phyloP scores from a whole-genome alignment of 2,888 invertebrate genomes.

The Acleris laterana region DNA sequence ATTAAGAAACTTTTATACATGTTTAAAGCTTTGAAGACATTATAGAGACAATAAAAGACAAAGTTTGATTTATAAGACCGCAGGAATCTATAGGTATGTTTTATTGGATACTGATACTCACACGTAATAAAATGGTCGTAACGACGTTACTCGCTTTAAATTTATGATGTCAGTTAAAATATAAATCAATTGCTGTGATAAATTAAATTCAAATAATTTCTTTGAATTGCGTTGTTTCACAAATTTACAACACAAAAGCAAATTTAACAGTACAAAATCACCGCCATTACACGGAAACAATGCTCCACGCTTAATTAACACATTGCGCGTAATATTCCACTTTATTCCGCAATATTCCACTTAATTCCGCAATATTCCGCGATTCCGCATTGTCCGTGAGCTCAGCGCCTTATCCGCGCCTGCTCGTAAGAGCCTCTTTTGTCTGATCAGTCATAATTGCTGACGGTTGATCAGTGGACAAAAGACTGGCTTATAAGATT shows the following conservation, averaged over 20 bases:
- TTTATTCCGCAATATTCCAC: constrained; percentile 14
- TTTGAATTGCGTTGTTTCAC: constrained; percentile 2
- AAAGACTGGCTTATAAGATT: constrained; percentile 32
- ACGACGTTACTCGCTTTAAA: too few species aligned
- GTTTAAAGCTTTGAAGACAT: too few species aligned
- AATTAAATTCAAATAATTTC: too few species aligned
- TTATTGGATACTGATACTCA: too few species aligned
- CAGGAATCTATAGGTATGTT: too few species aligned
- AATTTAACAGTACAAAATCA: constrained; percentile 13
- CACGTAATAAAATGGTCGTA: too few species aligned
- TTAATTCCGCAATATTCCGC: constrained; percentile 11
- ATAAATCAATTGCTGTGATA: too few species aligned
- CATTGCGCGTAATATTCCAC: constrained; percentile 23
- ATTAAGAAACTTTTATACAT: too few species aligned
- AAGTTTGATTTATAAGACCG: too few species aligned
- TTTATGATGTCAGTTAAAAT: too few species aligned
- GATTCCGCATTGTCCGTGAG: constrained; percentile 25
- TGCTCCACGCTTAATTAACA: constrained; percentile 37
- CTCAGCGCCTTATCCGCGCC: constrained; percentile 23
- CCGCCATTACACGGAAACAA: constrained; percentile 35
- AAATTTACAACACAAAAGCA: constrained; percentile 19
- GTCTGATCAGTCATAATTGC: constrained; percentile 33
- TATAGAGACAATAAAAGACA: too few species aligned
- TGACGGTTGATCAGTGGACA: constrained; percentile 30
- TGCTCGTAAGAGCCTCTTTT: constrained; percentile 32